Evolutionary conservation across 2,888 invertebrate genomes (phyloP).

Genomic region (Synanthedon formicaeformis): DNA sequence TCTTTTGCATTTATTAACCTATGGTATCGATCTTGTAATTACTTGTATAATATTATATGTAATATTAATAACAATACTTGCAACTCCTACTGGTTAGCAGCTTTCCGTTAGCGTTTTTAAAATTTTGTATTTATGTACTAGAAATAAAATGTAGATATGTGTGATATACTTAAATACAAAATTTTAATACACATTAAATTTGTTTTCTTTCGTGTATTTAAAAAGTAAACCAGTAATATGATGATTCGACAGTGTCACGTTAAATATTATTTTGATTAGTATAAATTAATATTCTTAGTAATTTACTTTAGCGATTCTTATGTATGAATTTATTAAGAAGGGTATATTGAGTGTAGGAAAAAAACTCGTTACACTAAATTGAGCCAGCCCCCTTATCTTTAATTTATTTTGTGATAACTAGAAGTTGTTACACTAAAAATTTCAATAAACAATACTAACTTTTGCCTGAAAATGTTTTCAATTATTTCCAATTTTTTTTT

Average conservation of each 20-base stretch:
- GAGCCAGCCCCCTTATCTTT: constrained; percentile 58
- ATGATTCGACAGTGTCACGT: constrained; percentile 52
- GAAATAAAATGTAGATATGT: constrained; percentile 70
- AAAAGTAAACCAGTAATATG: constrained; percentile 54
- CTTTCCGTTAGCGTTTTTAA: constrained; percentile 67
- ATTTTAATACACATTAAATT: constrained; percentile 62
- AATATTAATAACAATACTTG: constrained; percentile 60
- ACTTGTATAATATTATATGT: constrained; percentile 67
- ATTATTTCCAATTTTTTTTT: constrained; percentile 10
- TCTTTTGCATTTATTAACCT: constrained; percentile 72
- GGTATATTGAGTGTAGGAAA: background rate
- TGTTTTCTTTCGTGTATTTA: constrained; percentile 64
- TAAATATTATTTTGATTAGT: constrained; percentile 62
- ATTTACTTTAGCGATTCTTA: constrained; percentile 57
- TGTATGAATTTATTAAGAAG: constrained; percentile 37
- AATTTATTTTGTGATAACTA: constrained; percentile 67
- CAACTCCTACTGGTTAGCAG: constrained; percentile 67
- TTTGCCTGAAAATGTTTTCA: constrained; percentile 54
- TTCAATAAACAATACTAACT: constrained; percentile 68
- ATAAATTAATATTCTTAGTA: constrained; percentile 23
- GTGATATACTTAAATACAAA: constrained; percentile 67
- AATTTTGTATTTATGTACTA: constrained; percentile 73
- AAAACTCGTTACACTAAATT: constrained; percentile 5
- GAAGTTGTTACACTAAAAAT: constrained; percentile 63
- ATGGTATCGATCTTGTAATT: constrained; percentile 71